Evolutionary conservation across 2,888 invertebrate genomes (phyloP), one percentile per base, ranked within the genome.

Genomic region (Carterocephalus palaemon): DNA sequence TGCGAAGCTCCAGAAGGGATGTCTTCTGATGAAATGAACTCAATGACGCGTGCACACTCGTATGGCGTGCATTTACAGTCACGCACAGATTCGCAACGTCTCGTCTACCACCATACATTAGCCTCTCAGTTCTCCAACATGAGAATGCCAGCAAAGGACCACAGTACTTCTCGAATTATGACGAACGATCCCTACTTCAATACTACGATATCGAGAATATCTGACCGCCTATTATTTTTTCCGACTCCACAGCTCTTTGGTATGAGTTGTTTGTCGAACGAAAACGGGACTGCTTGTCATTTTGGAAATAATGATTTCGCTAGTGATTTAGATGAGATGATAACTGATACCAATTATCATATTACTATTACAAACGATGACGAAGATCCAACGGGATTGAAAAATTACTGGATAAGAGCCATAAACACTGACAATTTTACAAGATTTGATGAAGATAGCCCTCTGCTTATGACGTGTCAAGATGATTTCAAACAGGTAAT

Each of bases 161-260:
- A 88, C 41, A 87, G 86, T 49, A 89, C 89, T 22, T 79, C 88
- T 8, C 77, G 89, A 42, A 81, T 84, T 29, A 62, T 92, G 55
- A 82, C 69, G 19, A 90, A 90, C 57, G 87, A 91, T 52, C 88
- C 88, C 7, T 82, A 79, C 47, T 91, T 89, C 56, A 84, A 86
- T 46, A 88, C 88, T 0, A 86, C 89, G 0, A 79, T 92, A 26
- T 81, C 90, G 7, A 88, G 82, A 64, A 61, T 91, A 3, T 88
- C 90, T 0, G 80, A 83, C 19, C 75, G 71, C 23, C 69, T 79
- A 42, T 79, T 89, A 49, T 92, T 89, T 69, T 92, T 92, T 59
- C 92, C 92, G 1, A 84, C 91, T 0, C 83, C 88, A 3, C 80
- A 83, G 13, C 63, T 91, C 8, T 90, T 84, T 68, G 53, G 78